Percentiles rank a stretch among this genome's conserved stretches.
Evolutionary conservation across 2,113 vertebrate genomes (phyloP).

Genomic region (Hippocampus mohnikei): DNA sequence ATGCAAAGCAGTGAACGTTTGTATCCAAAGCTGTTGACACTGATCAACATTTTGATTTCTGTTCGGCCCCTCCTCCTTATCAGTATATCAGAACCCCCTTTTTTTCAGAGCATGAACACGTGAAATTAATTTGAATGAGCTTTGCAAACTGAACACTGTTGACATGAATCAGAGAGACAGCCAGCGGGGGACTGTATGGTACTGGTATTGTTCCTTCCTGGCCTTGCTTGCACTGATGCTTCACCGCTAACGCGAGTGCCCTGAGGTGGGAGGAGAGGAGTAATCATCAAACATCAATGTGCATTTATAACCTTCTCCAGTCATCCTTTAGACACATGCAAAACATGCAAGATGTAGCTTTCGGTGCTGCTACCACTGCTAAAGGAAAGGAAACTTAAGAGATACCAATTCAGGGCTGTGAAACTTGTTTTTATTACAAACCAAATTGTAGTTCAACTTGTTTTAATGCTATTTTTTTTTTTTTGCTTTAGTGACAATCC

Average conservation of each 20-base stretch:
- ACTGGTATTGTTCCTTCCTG: not conserved
- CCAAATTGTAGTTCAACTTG: too few species aligned
- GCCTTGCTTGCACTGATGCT: constrained; percentile 3
- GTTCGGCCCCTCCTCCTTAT: not conserved
- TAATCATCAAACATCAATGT: constrained; percentile 17
- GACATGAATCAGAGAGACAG: not conserved
- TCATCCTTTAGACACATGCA: constrained; percentile 1
- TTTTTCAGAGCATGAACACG: not conserved
- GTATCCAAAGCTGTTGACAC: not conserved
- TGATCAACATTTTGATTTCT: not conserved
- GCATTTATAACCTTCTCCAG: not conserved
- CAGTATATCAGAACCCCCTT: not conserved
- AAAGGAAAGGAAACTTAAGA: not conserved
- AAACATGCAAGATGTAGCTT: not conserved
- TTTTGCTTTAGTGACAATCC: too few species aligned
- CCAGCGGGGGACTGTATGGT: not conserved
- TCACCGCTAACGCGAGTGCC: constrained; percentile 5
- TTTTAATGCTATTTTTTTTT: too few species aligned
- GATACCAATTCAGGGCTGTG: not conserved
- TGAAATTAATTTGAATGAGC: not conserved
- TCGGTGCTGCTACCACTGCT: not conserved
- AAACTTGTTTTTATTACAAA: not conserved
- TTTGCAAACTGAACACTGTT: not conserved
- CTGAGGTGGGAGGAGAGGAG: constrained; percentile 3
- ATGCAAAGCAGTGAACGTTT: not conserved